Evolutionary conservation across 2,113 vertebrate genomes (phyloP).

Genomic region (Phycodurus eques): DNA sequence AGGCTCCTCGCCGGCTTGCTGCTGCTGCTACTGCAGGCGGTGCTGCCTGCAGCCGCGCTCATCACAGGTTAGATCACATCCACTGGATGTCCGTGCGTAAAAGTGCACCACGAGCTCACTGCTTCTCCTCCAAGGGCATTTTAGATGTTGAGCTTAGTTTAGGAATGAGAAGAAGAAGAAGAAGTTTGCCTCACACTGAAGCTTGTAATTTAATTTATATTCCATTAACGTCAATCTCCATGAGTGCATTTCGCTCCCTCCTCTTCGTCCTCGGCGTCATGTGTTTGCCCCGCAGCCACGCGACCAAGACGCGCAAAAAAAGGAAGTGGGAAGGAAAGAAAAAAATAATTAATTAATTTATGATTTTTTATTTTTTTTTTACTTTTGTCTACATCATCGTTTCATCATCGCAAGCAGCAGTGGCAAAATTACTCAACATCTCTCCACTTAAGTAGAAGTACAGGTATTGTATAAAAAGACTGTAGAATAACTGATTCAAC

Average conservation of each 20-base stretch:
- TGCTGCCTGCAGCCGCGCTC: constrained; percentile 61
- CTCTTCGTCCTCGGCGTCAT: background rate
- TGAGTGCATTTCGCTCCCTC: background rate
- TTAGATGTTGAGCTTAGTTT: background rate
- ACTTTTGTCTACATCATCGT: too few relatives aligned
- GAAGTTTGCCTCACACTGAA: constrained; percentile 17
- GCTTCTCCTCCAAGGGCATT: background rate
- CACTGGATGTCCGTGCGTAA: constrained; percentile 38
- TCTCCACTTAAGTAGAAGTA: too few relatives aligned
- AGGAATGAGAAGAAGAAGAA: background rate
- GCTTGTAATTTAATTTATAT: constrained; percentile 37
- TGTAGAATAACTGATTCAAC: too few relatives aligned
- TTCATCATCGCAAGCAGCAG: too few relatives aligned
- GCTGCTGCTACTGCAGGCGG: constrained; percentile 64
- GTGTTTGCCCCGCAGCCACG: constrained; percentile 26
- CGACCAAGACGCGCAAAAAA: background rate
- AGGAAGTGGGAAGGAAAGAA: background rate
- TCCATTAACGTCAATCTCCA: constrained; percentile 1
- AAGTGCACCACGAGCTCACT: constrained; percentile 6
- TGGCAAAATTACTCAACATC: too few relatives aligned
- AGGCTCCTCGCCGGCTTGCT: constrained; percentile 58
- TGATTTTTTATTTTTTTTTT: too few relatives aligned
- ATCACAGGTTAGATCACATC: constrained; percentile 69
- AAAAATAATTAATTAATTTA: too few relatives aligned
- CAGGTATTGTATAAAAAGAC: too few relatives aligned